phyloP scores from a whole-genome alignment of 2,113 vertebrate genomes.

The Coptodon bakossiorum region DNA sequence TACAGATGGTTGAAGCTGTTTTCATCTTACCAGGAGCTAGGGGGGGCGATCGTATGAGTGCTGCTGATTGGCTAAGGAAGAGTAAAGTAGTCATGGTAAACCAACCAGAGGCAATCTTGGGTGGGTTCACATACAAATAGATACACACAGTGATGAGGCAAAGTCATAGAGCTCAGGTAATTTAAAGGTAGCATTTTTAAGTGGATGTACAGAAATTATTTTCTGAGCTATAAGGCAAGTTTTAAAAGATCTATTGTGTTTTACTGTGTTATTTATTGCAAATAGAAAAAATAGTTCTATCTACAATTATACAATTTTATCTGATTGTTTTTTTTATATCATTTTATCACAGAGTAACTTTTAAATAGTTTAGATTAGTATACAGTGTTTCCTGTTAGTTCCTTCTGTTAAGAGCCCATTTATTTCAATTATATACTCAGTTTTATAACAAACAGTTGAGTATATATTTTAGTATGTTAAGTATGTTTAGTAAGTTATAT shows the following conservation, averaged over 20 bases:
- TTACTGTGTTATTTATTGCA: background rate
- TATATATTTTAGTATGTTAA: background rate
- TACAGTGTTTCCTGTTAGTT: background rate
- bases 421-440: background rate
- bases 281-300: background rate
- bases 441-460: background rate
- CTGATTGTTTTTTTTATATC: background rate
- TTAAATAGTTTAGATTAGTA: background rate
- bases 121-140: background rate
- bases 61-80: background rate
- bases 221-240: background rate
- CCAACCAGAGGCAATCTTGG: background rate
- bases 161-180: background rate
- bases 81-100: rapidly evolving
- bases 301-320: rapidly evolving
- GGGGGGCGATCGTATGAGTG: rapidly evolving
- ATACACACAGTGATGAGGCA: background rate
- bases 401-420: background rate
- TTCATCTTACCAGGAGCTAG: rapidly evolving
- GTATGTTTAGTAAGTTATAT: background rate
- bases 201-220: background rate
- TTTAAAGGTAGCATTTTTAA: background rate
- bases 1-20: rapidly evolving
- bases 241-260: background rate
- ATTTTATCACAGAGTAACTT: background rate